Conservation (phyloP, 2,113 vertebrate species). For the Lepus europaeus region DNA sequence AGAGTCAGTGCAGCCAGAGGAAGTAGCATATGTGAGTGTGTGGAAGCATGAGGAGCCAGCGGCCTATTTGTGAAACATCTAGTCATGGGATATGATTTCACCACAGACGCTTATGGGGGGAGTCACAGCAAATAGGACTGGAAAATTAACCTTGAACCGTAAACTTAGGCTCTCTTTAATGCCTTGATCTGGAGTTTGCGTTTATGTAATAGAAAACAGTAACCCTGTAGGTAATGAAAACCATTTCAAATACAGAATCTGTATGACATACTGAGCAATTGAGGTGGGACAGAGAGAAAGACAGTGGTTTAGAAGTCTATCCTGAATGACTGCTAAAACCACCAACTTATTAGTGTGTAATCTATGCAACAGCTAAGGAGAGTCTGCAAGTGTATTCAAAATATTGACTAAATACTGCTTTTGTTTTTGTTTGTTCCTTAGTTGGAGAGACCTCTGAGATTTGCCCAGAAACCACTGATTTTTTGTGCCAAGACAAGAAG, state of each 20-base stretch:
- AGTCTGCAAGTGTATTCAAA: not conserved
- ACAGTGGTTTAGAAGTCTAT: not conserved
- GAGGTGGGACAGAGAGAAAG: no score
- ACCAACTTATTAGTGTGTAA: not conserved
- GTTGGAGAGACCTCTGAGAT: constrained; percentile 87
- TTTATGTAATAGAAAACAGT: not conserved
- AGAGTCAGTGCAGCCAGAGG: not conserved
- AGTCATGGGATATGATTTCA: not conserved
- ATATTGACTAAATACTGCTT: not conserved
- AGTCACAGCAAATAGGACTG: not conserved
- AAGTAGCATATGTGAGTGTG: accelerated
- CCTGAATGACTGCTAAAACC: not conserved
- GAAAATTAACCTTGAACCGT: not conserved
- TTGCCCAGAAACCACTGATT: constrained; percentile 91
- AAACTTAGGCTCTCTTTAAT: not conserved
- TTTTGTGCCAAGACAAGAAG: constrained; percentile 90
- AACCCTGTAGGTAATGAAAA: not conserved
- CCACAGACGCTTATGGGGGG: not conserved
- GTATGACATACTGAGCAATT: not conserved
- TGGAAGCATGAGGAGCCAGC: not conserved
- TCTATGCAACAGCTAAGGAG: not conserved
- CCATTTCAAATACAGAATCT: not conserved
- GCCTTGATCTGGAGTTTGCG: not conserved
- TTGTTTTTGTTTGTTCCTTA: constrained; percentile 69
- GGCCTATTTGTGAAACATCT: not conserved